Conservation (phyloP, 2,113 vertebrate genomes). For the Sylvia atricapilla region DNA sequence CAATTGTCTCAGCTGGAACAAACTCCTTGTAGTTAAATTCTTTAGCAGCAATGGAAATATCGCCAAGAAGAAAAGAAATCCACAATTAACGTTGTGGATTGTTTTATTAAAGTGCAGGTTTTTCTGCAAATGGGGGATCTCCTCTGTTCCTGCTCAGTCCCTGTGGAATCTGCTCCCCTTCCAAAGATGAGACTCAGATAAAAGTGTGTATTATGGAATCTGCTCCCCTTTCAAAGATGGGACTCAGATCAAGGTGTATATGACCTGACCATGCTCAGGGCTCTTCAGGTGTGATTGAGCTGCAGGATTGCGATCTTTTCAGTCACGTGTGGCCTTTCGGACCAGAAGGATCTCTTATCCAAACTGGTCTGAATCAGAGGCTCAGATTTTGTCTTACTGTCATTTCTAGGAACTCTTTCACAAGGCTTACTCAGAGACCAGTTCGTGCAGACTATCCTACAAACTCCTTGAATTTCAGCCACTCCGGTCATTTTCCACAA, state of each 20-base stretch:
- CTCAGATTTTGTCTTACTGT: background rate
- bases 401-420: background rate
- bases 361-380: background rate
- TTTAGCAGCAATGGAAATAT: background rate
- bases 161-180: background rate
- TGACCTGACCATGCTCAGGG: background rate
- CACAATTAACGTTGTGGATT: background rate
- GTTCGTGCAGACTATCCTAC: background rate
- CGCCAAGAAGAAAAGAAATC: background rate
- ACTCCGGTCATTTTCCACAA: background rate
- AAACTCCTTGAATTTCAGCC: background rate
- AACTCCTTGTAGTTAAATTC: background rate
- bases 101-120: background rate
- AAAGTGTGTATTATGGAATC: background rate
- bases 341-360: background rate
- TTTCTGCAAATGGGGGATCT: background rate
- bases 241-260: background rate
- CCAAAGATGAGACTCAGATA: background rate
- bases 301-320: background rate
- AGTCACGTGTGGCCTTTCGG: background rate
- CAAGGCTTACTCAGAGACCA: background rate
- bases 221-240: background rate
- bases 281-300: background rate
- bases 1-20: conserved; percentile 18
- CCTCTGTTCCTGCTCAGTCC: background rate